These are phyloP conservation scores for Rhinella marina DNA, from an alignment of 2,797 vertebrate genomes.

Conservation along the genomic window DNA sequence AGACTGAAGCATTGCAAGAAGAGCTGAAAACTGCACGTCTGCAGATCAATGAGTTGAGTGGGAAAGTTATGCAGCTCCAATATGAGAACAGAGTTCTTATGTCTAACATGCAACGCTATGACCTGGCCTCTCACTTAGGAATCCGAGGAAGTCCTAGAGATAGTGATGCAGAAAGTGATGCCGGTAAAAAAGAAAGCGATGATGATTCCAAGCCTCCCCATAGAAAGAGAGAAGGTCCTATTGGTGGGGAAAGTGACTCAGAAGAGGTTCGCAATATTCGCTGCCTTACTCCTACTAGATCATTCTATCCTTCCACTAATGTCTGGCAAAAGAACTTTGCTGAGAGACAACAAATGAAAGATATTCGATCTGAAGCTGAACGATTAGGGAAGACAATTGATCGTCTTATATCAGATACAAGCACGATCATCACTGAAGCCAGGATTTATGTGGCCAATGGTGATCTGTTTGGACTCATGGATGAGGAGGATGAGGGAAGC, in stretches of 20 bases:
- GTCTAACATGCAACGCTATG: slow-evolving; percentile 99
- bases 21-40: slow-evolving; percentile 93
- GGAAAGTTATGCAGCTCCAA: slow-evolving; percentile 98
- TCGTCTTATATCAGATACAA: slow-evolving; percentile 93
- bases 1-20: slow-evolving; percentile 91
- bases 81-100: slow-evolving; percentile 97
- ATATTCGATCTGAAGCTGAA: slow-evolving; percentile 95
- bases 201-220: slow-evolving; percentile 91
- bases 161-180: slow-evolving; percentile 94
- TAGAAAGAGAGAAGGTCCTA: slow-evolving; percentile 94
- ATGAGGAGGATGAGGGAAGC: slow-evolving; percentile 94
- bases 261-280: slow-evolving; percentile 95
- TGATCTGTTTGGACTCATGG: slow-evolving; percentile 92
- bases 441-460: slow-evolving; percentile 92
- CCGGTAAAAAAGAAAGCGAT: slow-evolving; percentile 91
- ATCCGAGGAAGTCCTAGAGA: slow-evolving; percentile 93
- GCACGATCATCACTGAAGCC: slow-evolving; percentile 96
- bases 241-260: slow-evolving; percentile 96
- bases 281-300: slow-evolving; percentile 93
- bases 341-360: slow-evolving; percentile 96
- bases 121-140: slow-evolving; percentile 94
- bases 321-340: slow-evolving; percentile 93
- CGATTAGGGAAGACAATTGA: slow-evolving; percentile 95
- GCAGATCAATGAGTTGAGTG: slow-evolving; percentile 97
- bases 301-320: slow-evolving; percentile 84